These are phyloP conservation scores for Chironomus tentans DNA, from an alignment of 2,888 invertebrate species.

Conservation along the genomic window DNA sequence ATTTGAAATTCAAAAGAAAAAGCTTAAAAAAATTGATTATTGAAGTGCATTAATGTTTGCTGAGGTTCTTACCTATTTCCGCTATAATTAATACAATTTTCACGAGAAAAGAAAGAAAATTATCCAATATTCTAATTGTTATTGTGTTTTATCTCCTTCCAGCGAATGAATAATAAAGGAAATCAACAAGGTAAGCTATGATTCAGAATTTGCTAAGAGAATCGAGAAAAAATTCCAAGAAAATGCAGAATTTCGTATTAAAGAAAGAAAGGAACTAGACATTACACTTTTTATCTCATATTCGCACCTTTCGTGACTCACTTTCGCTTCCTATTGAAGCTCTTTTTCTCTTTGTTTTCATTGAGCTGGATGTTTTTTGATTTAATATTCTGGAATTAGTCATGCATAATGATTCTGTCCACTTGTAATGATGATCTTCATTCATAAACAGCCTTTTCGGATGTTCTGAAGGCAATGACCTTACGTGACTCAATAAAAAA, in stretches of 20 bases:
- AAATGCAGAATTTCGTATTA: background rate
- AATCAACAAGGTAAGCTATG: slow-evolving; percentile 57
- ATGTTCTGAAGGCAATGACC: too few species aligned
- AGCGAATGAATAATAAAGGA: slow-evolving; percentile 83
- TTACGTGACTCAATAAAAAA: background rate
- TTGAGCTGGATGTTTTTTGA: too few species aligned
- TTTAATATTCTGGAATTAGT: too few species aligned
- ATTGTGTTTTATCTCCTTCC: slow-evolving; percentile 46
- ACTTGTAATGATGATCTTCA: too few species aligned
- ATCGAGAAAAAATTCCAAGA: background rate
- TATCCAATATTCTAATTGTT: slow-evolving; percentile 13
- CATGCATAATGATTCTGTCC: too few species aligned
- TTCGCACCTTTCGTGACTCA: too few species aligned
- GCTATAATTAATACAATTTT: background rate
- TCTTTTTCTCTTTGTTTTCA: background rate
- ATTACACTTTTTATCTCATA: too few species aligned
- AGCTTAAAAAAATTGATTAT: background rate
- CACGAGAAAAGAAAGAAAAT: background rate
- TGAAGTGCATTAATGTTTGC: slow-evolving; percentile 18
- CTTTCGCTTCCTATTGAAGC: background rate
- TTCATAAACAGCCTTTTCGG: too few species aligned
- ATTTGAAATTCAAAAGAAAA: background rate
- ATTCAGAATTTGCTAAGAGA: slow-evolving; percentile 29
- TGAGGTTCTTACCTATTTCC: slow-evolving; percentile 20
- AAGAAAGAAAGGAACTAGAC: background rate